Conservation (phyloP, 2,797 vertebrate species). For the Sebastes cheni region DNA sequence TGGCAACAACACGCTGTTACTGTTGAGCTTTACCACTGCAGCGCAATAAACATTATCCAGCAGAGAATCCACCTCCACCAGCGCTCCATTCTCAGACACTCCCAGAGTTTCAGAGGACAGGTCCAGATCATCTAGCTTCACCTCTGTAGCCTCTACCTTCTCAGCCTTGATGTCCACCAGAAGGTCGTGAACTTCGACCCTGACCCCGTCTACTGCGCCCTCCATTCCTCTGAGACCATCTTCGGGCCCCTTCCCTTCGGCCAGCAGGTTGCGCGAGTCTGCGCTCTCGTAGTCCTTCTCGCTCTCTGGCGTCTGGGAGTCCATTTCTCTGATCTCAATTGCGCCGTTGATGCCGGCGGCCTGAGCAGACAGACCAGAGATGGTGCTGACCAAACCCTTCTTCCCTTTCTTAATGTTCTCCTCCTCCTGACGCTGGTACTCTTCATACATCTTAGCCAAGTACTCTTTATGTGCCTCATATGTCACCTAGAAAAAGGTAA, state of each 20-base stretch:
- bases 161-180: constrained; percentile 97
- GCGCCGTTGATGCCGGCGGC: constrained; percentile 87
- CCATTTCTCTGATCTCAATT: constrained; percentile 90
- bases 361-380: constrained; percentile 94
- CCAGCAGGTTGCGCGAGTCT: constrained; percentile 86
- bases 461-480: constrained; percentile 97
- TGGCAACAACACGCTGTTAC: constrained; percentile 64
- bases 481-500: constrained; percentile 71
- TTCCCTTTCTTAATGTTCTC: constrained; percentile 98
- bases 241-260: constrained; percentile 84
- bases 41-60: constrained; percentile 93
- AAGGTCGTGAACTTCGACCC: constrained; percentile 92
- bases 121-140: constrained; percentile 95
- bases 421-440: constrained; percentile 97
- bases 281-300: constrained; percentile 91
- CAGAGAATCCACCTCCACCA: constrained; percentile 93
- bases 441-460: constrained; percentile 98
- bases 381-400: constrained; percentile 96
- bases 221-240: constrained; percentile 73
- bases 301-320: constrained; percentile 91
- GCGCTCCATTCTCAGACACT: constrained; percentile 85
- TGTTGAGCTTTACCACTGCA: constrained; percentile 90
- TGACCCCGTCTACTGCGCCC: constrained; percentile 81
- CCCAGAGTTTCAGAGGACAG: constrained; percentile 90
- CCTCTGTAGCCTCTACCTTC: constrained; percentile 98